Evolutionary conservation across 1,140 invertebrate genomes (phyloP), one percentile per base, ranked within the genome.

Genomic region (Bombus impatiens): DNA sequence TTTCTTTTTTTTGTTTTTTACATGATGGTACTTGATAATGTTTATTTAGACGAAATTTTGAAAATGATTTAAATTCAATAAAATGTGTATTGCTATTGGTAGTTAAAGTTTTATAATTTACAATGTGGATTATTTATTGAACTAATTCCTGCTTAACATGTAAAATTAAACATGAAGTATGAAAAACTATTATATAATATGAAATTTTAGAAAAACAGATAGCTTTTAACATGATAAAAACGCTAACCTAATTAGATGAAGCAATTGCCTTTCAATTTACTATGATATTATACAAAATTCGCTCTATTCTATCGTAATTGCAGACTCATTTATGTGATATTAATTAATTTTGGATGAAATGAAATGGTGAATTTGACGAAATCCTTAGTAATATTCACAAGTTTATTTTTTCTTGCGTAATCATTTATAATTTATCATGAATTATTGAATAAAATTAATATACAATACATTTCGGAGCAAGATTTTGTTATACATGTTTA

Each of bases 381-480:
- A 84, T 44, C 57, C 76, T 74, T 92, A 83, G 67, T 90, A 92
- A 91, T 94, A 94, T 94, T 94, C 93, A 94, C 94, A 94, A 93
- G 89, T 92, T 93, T 91, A 91, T 91, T 91, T 88, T 87, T 88
- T 91, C 44, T 89, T 90, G 86, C 93, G 92, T 94, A 92, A 93
- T 94, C 83, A 89, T 93, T 93, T 90, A 94, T 94, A 94, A 94
- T 93, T 94, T 92, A 92, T 92, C 90, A 93, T 92, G 90, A 92
- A 91, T 92, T 91, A 93, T 94, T 86, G 67, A 92, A 93, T 94
- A 94, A 94, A 94, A 94, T 94, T 94, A 94, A 94, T 94, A 94
- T 95, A 93, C 93, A 94, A 92, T 94, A 94, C 94, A 91, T 88
- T 94, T 92, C 91, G 92, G 92, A 94, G 90, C 92, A 93, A 93